Evolutionary conservation across 2,888 invertebrate species (phyloP).

Genomic region (Drepanosiphum platanoidis): DNA sequence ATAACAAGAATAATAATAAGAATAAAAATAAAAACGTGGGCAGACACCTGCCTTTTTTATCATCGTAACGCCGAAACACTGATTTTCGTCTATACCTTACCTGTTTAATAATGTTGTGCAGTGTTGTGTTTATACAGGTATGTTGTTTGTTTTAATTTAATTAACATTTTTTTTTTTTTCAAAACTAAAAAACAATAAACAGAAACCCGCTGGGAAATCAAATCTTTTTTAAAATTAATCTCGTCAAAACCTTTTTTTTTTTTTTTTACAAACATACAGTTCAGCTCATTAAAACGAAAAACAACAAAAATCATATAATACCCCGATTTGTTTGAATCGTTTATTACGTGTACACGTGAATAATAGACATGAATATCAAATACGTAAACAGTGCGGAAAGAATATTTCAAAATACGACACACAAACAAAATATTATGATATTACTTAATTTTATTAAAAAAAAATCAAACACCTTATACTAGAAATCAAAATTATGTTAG

Average conservation of each 20-base stretch:
- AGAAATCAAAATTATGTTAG: too few species aligned
- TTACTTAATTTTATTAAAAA: too few species aligned
- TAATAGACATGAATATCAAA: too few species aligned
- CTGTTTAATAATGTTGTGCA: background rate
- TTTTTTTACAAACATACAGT: background rate
- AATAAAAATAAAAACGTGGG: too few species aligned
- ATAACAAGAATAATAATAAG: background rate
- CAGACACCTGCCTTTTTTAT: too few species aligned
- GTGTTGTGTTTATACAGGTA: background rate
- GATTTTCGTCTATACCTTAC: background rate
- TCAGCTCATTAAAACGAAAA: background rate
- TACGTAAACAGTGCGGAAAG: too few species aligned
- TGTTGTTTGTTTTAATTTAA: slow-evolving; percentile 21
- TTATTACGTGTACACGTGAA: too few species aligned
- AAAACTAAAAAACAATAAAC: too few species aligned
- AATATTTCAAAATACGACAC: too few species aligned
- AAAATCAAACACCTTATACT: too few species aligned
- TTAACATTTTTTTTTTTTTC: background rate
- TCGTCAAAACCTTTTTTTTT: background rate
- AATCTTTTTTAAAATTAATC: slow-evolving; percentile 11
- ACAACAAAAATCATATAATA: background rate
- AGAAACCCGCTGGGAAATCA: slow-evolving; percentile 11
- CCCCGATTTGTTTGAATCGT: background rate
- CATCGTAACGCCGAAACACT: background rate
- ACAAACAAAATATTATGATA: too few species aligned